Percentiles rank a stretch among this genome's conserved stretches.
phyloP scores from a whole-genome alignment of 1,140 invertebrate genomes.

The Drosophila serrata region DNA sequence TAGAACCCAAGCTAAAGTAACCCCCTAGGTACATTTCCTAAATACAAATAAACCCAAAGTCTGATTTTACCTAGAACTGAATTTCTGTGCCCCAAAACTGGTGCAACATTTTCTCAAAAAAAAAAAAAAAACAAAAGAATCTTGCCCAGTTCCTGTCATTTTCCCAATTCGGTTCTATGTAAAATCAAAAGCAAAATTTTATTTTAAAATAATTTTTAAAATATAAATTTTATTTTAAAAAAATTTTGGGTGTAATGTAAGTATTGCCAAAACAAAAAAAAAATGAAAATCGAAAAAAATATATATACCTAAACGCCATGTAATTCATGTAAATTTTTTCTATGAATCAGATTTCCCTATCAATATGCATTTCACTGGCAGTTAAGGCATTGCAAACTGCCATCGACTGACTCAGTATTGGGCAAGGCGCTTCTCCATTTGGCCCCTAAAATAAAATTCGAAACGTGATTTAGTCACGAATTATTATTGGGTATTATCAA shows the following conservation, averaged over 20 bases:
- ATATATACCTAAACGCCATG: constrained; percentile 51
- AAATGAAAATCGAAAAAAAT: constrained; percentile 34
- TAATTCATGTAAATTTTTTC: constrained; percentile 67
- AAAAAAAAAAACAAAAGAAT: background rate
- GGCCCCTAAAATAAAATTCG: constrained; percentile 16
- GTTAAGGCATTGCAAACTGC: constrained; percentile 12
- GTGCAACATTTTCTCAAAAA: constrained; percentile 33
- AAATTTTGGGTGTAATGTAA: constrained; percentile 85
- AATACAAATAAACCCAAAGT: constrained; percentile 65
- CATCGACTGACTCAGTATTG: constrained; percentile 22
- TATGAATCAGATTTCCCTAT: constrained; percentile 48
- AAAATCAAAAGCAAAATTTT: constrained; percentile 85
- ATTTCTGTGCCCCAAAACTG: constrained; percentile 35
- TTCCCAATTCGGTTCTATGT: constrained; percentile 64
- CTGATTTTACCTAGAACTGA: constrained; percentile 83
- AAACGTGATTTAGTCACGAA: constrained; percentile 29
- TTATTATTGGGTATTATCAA: constrained; percentile 36
- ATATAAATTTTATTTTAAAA: constrained; percentile 86
- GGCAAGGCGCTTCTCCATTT: constrained; percentile 37
- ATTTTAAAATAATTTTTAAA: constrained; percentile 85
- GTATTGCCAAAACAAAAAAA: constrained; percentile 69
- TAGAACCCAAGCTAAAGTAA: constrained; percentile 35
- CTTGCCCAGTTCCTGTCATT: constrained; percentile 28
- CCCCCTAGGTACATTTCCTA: constrained; percentile 33
- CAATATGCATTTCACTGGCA: constrained; percentile 31